Conservation (phyloP, 2,797 vertebrate genomes). For the Rhincodon typus region DNA sequence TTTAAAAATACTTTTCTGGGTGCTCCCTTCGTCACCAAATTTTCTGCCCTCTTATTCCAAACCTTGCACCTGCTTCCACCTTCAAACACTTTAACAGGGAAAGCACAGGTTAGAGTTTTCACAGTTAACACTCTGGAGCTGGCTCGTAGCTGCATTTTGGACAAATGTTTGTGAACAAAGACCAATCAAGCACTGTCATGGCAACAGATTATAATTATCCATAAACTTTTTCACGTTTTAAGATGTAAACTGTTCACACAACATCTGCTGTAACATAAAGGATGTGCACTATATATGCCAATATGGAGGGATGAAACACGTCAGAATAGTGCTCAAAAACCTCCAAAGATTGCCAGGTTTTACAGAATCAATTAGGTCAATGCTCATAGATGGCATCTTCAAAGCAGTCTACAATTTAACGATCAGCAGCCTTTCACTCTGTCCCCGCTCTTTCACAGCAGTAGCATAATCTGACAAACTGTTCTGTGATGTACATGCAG, state of each 20-base stretch:
- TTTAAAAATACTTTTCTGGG: neutral
- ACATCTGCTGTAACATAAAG: neutral
- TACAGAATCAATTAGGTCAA: neutral
- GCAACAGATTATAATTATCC: neutral
- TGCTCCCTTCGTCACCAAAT: neutral
- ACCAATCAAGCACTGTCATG: neutral
- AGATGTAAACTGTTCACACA: neutral
- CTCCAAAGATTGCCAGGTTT: neutral
- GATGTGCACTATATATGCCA: neutral
- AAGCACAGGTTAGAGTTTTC: neutral
- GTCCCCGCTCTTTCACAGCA: neutral
- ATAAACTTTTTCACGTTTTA: neutral
- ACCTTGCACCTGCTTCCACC: neutral
- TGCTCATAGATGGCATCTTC: neutral
- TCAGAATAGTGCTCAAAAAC: neutral
- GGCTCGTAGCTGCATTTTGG: neutral
- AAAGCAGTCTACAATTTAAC: neutral
- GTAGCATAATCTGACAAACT: neutral
- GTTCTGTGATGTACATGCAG: neutral
- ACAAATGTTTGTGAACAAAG: neutral
- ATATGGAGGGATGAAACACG: neutral
- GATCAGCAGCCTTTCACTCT: neutral
- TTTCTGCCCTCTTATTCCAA: neutral
- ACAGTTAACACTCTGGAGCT: neutral
- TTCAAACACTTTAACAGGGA: neutral